phyloP scores from a whole-genome alignment of 2,888 invertebrate species.

The Nomada fucata region DNA sequence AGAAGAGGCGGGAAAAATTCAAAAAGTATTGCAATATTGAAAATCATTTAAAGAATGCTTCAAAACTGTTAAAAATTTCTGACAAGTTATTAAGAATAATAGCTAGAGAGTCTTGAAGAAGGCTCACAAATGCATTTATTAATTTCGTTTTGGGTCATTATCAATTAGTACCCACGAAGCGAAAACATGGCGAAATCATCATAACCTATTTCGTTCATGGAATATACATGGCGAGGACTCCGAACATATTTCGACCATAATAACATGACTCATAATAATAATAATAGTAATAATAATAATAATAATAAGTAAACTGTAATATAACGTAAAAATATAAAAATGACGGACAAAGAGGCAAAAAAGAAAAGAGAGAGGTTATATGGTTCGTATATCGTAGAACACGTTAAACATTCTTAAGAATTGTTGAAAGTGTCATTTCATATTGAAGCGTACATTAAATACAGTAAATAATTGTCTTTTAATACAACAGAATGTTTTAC shows the following conservation, averaged over 20 bases:
- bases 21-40: neutral
- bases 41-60: too few species aligned
- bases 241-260: neutral
- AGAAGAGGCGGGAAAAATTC: neutral
- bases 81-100: too few species aligned
- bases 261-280: constrained; percentile 2
- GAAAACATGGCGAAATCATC: neutral
- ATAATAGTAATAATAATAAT: neutral
- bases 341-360: constrained; percentile 42
- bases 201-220: neutral
- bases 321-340: constrained; percentile 23
- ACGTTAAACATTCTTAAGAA: neutral
- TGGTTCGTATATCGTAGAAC: constrained; percentile 64
- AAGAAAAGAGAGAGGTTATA: constrained; percentile 71
- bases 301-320: neutral
- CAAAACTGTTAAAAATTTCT: too few species aligned
- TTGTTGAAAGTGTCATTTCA: neutral
- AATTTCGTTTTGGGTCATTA: neutral
- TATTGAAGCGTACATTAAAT: neutral
- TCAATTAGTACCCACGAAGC: neutral
- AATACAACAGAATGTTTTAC: too few species aligned
- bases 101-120: too few species aligned
- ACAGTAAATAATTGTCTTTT: neutral
- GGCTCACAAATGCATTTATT: neutral
- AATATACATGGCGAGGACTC: neutral